Conservation (phyloP, 2,888 invertebrate genomes). For the Tipula lateralis region DNA sequence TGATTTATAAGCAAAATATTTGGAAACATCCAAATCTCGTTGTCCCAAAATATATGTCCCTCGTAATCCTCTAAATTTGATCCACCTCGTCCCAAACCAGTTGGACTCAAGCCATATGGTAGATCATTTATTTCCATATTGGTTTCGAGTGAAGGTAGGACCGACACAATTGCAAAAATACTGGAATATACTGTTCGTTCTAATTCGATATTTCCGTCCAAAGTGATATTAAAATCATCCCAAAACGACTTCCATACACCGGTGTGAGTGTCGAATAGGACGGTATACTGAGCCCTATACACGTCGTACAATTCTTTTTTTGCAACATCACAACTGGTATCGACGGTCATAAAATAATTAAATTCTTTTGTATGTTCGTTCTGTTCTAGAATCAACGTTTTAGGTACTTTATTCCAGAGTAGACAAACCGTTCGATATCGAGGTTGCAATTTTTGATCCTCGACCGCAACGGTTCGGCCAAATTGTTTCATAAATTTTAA, state of each 20-base stretch:
- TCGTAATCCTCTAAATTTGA: conserved; percentile 46
- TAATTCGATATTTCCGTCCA: background rate
- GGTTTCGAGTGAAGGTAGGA: conserved; percentile 52
- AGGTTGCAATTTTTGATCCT: background rate
- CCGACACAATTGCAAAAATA: conserved; percentile 56
- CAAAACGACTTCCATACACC: background rate
- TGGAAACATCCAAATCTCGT: conserved; percentile 61
- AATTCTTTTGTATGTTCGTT: background rate
- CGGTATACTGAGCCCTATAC: background rate
- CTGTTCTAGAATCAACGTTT: background rate
- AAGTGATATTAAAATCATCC: background rate
- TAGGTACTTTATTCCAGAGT: background rate
- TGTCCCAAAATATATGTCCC: conserved; percentile 63
- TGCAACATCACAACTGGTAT: background rate
- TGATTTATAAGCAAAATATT: conserved; percentile 53
- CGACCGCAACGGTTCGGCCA: background rate
- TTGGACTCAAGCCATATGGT: conserved; percentile 55
- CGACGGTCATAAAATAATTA: background rate
- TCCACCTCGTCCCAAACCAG: conserved; percentile 52
- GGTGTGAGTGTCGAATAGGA: background rate
- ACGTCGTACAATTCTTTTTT: background rate
- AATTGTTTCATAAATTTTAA: background rate
- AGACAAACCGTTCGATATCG: background rate
- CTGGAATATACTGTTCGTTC: conserved; percentile 51
- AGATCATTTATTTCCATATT: conserved; percentile 50